Evolutionary conservation across 2,797 vertebrate genomes (phyloP).

Genomic region (Spinus olivaceus): DNA sequence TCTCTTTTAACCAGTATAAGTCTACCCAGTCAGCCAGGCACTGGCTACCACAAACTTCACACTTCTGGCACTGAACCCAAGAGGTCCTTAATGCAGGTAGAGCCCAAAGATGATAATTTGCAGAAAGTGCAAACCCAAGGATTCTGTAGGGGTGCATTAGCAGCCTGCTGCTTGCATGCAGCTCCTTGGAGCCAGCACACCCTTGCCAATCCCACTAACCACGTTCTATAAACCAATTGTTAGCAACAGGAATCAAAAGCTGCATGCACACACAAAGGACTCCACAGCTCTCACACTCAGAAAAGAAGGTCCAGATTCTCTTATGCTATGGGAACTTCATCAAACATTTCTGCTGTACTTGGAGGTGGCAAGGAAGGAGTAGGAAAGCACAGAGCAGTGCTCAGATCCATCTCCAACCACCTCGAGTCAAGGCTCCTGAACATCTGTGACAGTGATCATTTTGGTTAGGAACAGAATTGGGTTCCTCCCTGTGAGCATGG

Average conservation of each 20-base stretch:
- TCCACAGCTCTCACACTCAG: neutral
- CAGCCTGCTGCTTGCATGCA: neutral
- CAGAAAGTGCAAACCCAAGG: neutral
- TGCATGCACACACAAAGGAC: neutral
- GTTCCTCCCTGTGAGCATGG: neutral
- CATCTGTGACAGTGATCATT: neutral
- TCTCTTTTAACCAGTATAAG: neutral
- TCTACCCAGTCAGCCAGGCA: neutral
- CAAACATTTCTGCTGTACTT: neutral
- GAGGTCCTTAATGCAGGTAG: neutral
- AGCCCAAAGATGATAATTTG: neutral
- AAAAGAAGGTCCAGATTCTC: neutral
- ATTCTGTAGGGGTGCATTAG: neutral
- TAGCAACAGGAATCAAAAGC: neutral
- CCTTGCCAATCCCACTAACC: neutral
- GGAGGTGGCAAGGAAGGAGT: neutral
- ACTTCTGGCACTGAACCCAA: neutral
- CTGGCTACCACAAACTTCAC: neutral
- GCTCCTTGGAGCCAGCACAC: neutral
- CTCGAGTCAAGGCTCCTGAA: neutral
- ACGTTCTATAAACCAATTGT: slow-evolving; percentile 1
- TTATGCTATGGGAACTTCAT: neutral
- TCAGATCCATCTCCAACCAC: neutral
- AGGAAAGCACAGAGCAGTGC: neutral
- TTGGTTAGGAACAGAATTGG: neutral